Evolutionary conservation across 2,113 vertebrate species (phyloP), one percentile per base, ranked within the genome.

Genomic region (Thamnophis sirtalis): DNA sequence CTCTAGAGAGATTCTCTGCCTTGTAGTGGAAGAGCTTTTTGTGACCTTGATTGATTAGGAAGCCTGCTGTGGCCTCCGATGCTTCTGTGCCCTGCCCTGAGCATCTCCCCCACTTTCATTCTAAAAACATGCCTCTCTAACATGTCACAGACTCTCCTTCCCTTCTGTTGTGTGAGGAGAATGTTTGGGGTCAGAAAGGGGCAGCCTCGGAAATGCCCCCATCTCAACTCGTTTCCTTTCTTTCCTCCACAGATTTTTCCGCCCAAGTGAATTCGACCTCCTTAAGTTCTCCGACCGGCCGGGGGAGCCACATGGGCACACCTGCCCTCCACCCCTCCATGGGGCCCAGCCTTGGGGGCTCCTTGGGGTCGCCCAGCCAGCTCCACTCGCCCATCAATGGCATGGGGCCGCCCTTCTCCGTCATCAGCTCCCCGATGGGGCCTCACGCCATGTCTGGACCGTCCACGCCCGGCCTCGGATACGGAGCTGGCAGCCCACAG

Each of bases 381-480:
- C 98, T 99, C 51, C 99, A 99, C 96, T 99, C 99, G 0, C 99
- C 98, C 95, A 98, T 99, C 98, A 99, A 99, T 0, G 99, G 99
- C 97, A 98, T 99, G 98, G 98, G 98, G 28, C 99, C 99, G 0
- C 99, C 99, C 0, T 99, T 99, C 97, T 99, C 99, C 0, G 99
- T 99, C 98, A 99, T 99, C 98, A 99, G 98, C 97, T 98, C 99
- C 3, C 98, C 99, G 92, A 98, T 99, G 98, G 99, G 98, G 11
- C 98, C 96, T 0, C 99, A 99, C 97, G 98, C 99, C 38, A 99
- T 99, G 98, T 98, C 98, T 0, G 97, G 98, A 93, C 98, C 98
- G 92, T 98, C 98, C 89, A 97, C 97, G 0, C 98, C 98, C 5
- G 98, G 98, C 90, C 98, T 99, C 97, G 99, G 98, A 9, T 99